Evolutionary conservation across 2,797 vertebrate species (phyloP).

Genomic region (Alauda arvensis): DNA sequence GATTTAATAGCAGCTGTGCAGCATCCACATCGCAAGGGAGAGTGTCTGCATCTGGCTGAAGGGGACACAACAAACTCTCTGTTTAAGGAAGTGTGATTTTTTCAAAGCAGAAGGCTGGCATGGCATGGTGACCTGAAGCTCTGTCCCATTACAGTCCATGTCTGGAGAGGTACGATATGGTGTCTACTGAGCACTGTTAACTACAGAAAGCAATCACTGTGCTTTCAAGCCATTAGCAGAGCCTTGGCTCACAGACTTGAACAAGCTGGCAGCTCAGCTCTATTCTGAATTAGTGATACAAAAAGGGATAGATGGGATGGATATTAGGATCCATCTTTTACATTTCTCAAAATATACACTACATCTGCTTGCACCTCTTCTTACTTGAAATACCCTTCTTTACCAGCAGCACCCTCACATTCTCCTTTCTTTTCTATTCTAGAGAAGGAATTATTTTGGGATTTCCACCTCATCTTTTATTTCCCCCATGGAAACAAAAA

Average conservation of each 20-base stretch:
- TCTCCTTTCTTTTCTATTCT: not conserved
- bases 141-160: not conserved
- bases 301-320: not conserved
- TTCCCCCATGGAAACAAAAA: not conserved
- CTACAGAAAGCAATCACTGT: not conserved
- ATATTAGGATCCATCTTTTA: not conserved
- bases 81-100: not conserved
- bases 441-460: not conserved
- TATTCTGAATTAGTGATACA: not conserved
- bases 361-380: not conserved
- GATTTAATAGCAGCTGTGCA: not conserved
- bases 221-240: not conserved
- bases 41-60: not conserved
- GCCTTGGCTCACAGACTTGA: not conserved
- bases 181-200: not conserved
- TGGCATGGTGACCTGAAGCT: not conserved
- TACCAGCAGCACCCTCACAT: not conserved
- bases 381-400: not conserved
- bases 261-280: not conserved
- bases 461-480: not conserved
- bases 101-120: not conserved
- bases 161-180: not conserved
- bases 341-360: not conserved
- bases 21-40: fast-evolving
- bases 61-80: not conserved